A percentile compares a stretch with the other conserved stretches of the same genome.
Conservation (phyloP, 2,113 vertebrate species). For the Columbina picui region DNA sequence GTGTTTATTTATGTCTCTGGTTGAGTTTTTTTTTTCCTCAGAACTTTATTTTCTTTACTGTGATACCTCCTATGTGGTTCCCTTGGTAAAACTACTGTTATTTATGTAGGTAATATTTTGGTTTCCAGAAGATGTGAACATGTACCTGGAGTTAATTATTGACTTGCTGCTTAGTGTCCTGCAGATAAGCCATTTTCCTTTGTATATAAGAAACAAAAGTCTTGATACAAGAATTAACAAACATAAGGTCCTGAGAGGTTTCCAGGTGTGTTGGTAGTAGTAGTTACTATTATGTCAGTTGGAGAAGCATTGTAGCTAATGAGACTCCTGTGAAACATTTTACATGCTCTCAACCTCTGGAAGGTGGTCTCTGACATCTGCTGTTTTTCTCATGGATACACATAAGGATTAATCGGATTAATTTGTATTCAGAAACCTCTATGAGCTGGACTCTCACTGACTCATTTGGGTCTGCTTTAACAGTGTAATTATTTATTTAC, state of each 20-base stretch:
- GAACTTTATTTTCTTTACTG: neutral
- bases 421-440: neutral
- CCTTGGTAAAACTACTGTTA: neutral
- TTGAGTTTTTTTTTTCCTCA: neutral
- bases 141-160: neutral
- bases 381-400: neutral
- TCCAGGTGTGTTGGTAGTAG: neutral
- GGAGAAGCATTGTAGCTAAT: neutral
- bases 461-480: neutral
- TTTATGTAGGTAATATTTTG: neutral
- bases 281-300: neutral
- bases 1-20: neutral
- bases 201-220: neutral
- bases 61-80: fast-evolving
- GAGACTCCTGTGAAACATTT: neutral
- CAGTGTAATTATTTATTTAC: neutral
- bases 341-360: neutral
- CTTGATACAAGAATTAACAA: neutral
- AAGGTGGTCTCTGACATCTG: neutral
- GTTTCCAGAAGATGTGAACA: neutral
- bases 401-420: neutral
- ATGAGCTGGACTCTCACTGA: neutral
- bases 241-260: neutral
- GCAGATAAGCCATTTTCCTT: neutral
- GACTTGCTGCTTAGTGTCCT: neutral